Evolutionary conservation across 2,888 invertebrate genomes (phyloP), one percentile per base, ranked within the genome.

Genomic region (Oscheius sp.): DNA sequence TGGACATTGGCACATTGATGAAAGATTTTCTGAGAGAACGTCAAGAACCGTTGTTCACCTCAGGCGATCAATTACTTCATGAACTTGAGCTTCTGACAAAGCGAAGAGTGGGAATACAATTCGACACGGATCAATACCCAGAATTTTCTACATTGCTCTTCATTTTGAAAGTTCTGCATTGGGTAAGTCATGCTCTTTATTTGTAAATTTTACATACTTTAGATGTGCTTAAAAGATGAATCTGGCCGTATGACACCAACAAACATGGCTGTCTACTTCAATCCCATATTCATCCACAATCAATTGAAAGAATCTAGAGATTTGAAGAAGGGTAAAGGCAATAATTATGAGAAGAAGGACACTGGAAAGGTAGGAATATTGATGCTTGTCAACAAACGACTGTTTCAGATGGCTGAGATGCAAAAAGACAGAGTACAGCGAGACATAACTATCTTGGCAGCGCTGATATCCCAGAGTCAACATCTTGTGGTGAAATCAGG

Each of bases 161-260:
- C 21, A 23, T 23, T 43, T n/a, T 61, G 1, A 61, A 61, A 23
- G 43, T 61, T 45, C 61, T 61, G 0, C 61, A 61, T 21, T 61
- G 41, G 61, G 61, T 61, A 43, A 3, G 61, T 18, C 9, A 1
- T 58, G 18, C 9, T 53, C 9, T 13, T 53, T 9, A 6, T 23
- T 23, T 55, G 3, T 21, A 6, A 3, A 9, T 55, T 55, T 21
- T 1, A 3, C n/a, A 25, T n/a, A n/a, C 13, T 61, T 41, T 43
- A 61, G 61, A n/a, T 61, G 3, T 61, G 61, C 41, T 21, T 61
- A 7, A 61, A 61, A 61, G 61, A 61, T 43, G 43, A 18, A n/a
- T 41, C 43, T 5, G 61, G 43, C 1, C 16, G 43, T 16, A 41
- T 61, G 41, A 61, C 61, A 41, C 43, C 61, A 5, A 21, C n/a